Evolutionary conservation across 2,113 vertebrate genomes (phyloP).

Genomic region (Pedionomus torquatus): DNA sequence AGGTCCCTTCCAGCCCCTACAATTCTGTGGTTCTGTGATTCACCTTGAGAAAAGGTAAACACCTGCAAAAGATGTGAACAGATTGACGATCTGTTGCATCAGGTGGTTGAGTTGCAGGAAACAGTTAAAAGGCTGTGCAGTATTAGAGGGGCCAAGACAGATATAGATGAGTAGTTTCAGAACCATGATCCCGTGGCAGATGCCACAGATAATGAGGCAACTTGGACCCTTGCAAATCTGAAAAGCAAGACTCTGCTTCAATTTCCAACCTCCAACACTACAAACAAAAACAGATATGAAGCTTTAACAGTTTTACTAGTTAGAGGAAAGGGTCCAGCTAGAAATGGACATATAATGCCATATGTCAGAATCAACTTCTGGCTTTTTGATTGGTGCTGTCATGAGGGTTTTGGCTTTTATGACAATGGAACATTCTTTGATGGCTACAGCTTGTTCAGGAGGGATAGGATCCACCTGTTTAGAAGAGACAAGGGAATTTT

Average conservation of each 20-base stretch:
- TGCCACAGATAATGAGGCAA: neutral
- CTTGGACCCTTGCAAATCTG: neutral
- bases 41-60: neutral
- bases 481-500: too few species aligned
- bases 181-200: neutral
- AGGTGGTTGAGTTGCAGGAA: neutral
- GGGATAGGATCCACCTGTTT: too few species aligned
- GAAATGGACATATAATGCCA: neutral
- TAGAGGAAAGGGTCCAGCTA: neutral
- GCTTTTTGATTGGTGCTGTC: neutral
- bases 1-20: too few species aligned
- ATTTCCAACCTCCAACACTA: neutral
- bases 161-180: neutral
- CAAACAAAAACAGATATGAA: neutral
- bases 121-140: neutral
- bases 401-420: too few species aligned
- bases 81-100: neutral
- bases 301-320: neutral
- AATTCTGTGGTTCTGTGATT: too few species aligned
- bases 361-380: neutral
- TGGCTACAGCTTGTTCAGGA: too few species aligned
- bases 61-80: neutral
- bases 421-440: too few species aligned
- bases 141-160: neutral
- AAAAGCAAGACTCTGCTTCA: neutral